Base-by-base conservation (phyloP, 2,113 vertebrate genomes). In the Myxocyprinus asiaticus region DNA sequence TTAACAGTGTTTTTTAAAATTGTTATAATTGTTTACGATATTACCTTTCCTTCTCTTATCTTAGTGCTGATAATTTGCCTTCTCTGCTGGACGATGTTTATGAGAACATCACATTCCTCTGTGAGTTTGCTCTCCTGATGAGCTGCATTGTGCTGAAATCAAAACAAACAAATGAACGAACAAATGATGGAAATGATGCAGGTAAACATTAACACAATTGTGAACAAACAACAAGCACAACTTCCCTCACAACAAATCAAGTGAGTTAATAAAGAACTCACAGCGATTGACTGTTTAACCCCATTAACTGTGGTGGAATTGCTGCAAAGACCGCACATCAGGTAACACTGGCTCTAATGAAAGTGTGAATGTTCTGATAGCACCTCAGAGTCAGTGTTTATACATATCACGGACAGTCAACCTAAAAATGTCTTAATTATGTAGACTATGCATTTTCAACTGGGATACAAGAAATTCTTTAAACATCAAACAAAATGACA, bases 1-100 rank as follows among this genome's bases (percentile, higher is more conserved):
- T n/a, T 33, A 33, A 33, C 22, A 3, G 22, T 1, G 22, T 3
- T 33, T 33, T 33, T 33, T 33, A 1, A n/a, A 33, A 33, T 33
- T 33, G 22, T 33, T 33, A 33, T 33, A 33, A 33, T 33, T 1
- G 14, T 12, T 55, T 55, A 12, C 14, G 12, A 56, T 56, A 3
- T 6, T 95, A 97, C 98, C 95, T 99, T 99, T 55, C 97, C 97
- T 91, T 99, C 98, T 84, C 99, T 98, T 89, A 99, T 99, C 93
- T 99, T 98, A 33, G 97, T 95, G 70, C 94, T 94, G 86, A 99
- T 98, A 85, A 97, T 94, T 87, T 97, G 98, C 84, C 96, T 90
- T 69, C 98, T 94, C 90, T 99, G 96, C 84, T 99, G 98, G 85
- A 99, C 95, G 90, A 99, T 98, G 90, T 96, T 96, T 85, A 99